These are phyloP conservation scores for Eupelmus urozonus DNA, from an alignment of 2,888 invertebrate genomes.

Conservation along the genomic window DNA sequence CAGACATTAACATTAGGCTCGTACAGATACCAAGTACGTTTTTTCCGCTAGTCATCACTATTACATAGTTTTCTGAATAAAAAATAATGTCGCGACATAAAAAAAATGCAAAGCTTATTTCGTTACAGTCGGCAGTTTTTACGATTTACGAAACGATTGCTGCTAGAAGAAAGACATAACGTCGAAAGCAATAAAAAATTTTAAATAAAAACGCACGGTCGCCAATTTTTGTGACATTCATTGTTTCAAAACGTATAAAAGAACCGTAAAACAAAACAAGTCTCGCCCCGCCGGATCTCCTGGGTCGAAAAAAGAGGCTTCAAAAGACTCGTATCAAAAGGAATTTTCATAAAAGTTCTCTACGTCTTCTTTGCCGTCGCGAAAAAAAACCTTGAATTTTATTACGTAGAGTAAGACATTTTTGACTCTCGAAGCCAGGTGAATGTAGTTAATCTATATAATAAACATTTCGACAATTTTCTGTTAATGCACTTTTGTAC, in stretches of 20 bases:
- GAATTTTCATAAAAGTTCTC: conserved; percentile 12
- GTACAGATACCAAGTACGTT: background rate
- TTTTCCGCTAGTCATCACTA: conserved; percentile 6
- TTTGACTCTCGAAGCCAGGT: too few relatives aligned
- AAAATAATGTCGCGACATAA: background rate
- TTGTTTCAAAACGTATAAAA: conserved; percentile 29
- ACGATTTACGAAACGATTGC: conserved; percentile 26
- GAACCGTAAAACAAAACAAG: conserved; percentile 9
- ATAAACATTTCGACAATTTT: too few relatives aligned
- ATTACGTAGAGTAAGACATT: background rate
- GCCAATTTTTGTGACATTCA: conserved; percentile 9
- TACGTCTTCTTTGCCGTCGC: conserved; percentile 8
- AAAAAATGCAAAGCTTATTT: background rate
- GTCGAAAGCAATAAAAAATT: conserved; percentile 15
- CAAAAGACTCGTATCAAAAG: background rate
- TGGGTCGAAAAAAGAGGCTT: background rate
- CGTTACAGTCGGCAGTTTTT: conserved; percentile 18
- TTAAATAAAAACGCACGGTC: background rate
- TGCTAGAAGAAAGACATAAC: conserved; percentile 9
- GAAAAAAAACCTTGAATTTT: conserved; percentile 14
- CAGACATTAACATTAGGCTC: background rate
- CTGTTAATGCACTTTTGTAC: too few relatives aligned
- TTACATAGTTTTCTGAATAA: background rate
- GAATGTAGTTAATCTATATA: too few relatives aligned
- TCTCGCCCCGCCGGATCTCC: conserved; percentile 1